Base-by-base conservation (phyloP, 1,140 invertebrate genomes). In the Ceratosolen fusciceps region DNA sequence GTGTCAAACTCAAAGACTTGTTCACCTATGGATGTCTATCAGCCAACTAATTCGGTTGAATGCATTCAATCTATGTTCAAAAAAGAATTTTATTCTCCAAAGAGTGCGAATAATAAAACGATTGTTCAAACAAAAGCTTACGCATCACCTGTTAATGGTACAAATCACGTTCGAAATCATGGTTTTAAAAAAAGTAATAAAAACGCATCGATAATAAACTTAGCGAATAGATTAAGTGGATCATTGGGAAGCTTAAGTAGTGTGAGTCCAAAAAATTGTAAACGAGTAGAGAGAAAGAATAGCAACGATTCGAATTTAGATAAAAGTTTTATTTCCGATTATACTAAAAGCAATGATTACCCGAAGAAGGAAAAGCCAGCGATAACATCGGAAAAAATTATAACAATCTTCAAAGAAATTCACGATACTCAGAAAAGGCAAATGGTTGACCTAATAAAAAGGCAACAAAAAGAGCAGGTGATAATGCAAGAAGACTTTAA, bases 341-440 rank as follows among this genome's bases (percentile, higher is more conserved):
- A 67, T 24, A 65, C 34, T 31, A 84, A 71, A 52, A 79, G 21
- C 24, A 75, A 56, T 72, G 60, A 60, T 58, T 10, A 21, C 54
- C 39, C 37, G 77, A 60, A 74, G 9, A 85, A 83, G 68, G 75
- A 19, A 19, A 86, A 84, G 47, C 82, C 84, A 62, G 80, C 77
- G 5, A 76, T 84, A 39, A 86, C 87, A 0, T 86, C 89, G 10
- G 87, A 90, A 10, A 89, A 89, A 82, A 83, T 91, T 34, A 56
- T 90, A 60, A 80, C 81, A n/a, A 84, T 91, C 39, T 89, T 91
- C 54, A 87, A 90, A 74, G 92, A 93, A 83, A 91, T 93, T 80
- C 91, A 93, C 83, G 91, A 92, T 62, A 90, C 92, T 76, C 92
- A 93, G 80, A 89, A 92, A n/a, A 88, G 88, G 39, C 91, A 93